Evolutionary conservation across 2,797 vertebrate genomes (phyloP).

Genomic region (Pygocentrus nattereri): DNA sequence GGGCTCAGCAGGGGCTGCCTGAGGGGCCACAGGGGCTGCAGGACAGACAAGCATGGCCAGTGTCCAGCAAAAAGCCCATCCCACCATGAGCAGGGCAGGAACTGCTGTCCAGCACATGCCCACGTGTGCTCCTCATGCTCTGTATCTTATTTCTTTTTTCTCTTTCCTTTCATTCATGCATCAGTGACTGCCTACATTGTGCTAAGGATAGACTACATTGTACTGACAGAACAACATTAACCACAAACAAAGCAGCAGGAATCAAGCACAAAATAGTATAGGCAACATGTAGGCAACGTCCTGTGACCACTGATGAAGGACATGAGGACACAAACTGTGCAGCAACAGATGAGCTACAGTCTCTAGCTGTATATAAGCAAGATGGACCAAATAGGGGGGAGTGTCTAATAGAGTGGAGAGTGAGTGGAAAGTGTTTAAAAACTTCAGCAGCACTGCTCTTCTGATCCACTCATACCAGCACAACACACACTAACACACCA

Average conservation of each 20-base stretch:
- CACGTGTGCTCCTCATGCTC: constrained; percentile 20
- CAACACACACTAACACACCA: no score
- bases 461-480: no score
- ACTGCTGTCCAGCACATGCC: constrained; percentile 4
- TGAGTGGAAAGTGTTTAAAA: no score
- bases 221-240: not conserved
- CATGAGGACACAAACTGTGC: no score
- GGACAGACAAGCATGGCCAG: constrained; percentile 65
- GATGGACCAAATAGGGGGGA: no score
- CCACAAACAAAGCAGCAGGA: not conserved
- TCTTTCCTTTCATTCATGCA: not conserved
- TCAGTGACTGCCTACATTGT: not conserved
- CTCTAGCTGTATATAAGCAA: no score
- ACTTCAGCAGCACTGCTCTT: no score
- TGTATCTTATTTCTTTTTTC: constrained; percentile 15
- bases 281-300: no score
- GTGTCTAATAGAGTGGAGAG: no score
- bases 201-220: no score
- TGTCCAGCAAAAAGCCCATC: constrained; percentile 34
- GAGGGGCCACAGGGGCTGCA: constrained; percentile 49
- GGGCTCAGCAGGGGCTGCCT: constrained; percentile 70
- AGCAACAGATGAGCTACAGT: no score
- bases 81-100: constrained; percentile 66
- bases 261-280: not conserved
- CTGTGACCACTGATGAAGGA: no score